Base-by-base conservation (phyloP, 2,888 invertebrate genomes). In the Ditula angustiorana region DNA sequence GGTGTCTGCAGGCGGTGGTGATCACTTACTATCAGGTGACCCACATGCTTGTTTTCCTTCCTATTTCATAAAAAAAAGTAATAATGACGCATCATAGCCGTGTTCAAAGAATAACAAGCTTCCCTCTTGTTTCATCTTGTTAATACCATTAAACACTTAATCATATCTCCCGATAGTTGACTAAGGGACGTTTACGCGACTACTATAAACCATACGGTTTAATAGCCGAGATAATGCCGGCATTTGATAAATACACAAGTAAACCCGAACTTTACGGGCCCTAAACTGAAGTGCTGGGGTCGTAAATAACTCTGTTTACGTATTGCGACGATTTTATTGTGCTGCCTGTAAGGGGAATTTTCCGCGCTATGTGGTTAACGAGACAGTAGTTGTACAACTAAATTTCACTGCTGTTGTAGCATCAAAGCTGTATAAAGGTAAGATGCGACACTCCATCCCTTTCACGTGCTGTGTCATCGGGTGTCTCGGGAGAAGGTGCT, bases 271-370 rank as follows among this genome's bases (percentile, higher is more conserved):
- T 63, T 63, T 63, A 63, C 50, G 49, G 37, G 30, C 44, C 57
- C 63, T 57, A 33, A 63, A 63, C 41, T 35, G 16, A 49, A 63
- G 63, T 50, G 63, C 30, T 49, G 55, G 8, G n/a, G 26, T 50
- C 49, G 50, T 57, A 57, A 63, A 63, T 63, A 57, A 50, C 33
- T 52, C 41, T 57, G 62, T 63, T 62, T 63, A 57, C 63, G 63
- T 63, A 52, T 50, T 50, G 57, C 13, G 57, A 30, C 57, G 11
- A 35, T 63, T 63, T 57, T 63, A 63, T 62, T 62, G 62, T 49
- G 33, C 46, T 21, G 1, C 23, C 44, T 26, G 21, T 61, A 24
- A 28, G 37, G 10, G 62, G 41, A 62, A 62, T 62, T 50, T 62
- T 62, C 62, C 62, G 41, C 50, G 41, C 5, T 2, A n/a, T 24